Evolutionary conservation across 2,113 vertebrate genomes (phyloP).

Genomic region (Anarhynchus alexandrinus): DNA sequence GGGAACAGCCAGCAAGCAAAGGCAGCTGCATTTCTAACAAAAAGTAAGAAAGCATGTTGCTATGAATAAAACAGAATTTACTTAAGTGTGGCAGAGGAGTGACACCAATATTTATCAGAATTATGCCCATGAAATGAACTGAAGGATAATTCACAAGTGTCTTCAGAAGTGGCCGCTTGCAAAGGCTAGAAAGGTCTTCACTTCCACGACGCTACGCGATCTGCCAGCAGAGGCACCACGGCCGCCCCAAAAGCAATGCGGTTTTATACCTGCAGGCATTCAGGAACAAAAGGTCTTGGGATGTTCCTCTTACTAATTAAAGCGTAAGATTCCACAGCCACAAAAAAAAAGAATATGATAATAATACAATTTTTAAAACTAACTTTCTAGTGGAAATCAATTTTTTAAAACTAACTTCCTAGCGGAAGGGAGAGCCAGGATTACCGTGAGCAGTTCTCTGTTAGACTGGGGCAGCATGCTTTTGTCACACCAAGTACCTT

Average conservation of each 20-base stretch:
- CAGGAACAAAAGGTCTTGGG: background rate
- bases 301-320: background rate
- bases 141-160: background rate
- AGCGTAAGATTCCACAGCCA: background rate
- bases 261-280: background rate
- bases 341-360: background rate
- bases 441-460: background rate
- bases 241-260: fast-evolving
- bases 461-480: background rate
- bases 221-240: background rate
- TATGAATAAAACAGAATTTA: conserved; percentile 34
- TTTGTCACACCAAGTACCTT: background rate
- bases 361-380: background rate
- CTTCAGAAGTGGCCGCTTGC: background rate
- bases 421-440: background rate
- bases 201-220: fast-evolving
- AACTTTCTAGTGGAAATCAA: background rate
- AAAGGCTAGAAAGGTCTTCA: background rate
- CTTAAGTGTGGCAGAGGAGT: conserved; percentile 8
- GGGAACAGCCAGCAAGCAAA: background rate
- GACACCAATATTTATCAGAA: conserved; percentile 31
- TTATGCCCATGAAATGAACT: background rate
- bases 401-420: background rate
- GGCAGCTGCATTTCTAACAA: background rate
- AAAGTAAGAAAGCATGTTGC: background rate